These are phyloP conservation scores for Beris chalybata DNA, from an alignment of 2,888 invertebrate genomes.

Conservation along the genomic window DNA sequence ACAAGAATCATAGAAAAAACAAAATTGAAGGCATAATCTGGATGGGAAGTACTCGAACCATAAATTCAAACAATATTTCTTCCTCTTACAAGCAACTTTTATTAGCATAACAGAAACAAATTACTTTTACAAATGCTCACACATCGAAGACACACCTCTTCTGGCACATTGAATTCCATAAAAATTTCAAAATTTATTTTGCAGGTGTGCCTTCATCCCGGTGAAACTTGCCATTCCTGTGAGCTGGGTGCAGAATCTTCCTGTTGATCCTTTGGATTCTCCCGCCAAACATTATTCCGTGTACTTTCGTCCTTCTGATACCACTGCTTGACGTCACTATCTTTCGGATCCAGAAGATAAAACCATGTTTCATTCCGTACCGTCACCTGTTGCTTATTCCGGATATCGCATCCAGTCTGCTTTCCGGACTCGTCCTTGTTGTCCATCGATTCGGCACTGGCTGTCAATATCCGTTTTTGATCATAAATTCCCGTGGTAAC, in stretches of 20 bases:
- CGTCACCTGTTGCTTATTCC: slow-evolving; percentile 19
- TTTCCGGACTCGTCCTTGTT: background rate
- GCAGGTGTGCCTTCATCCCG: background rate
- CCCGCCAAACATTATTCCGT: slow-evolving; percentile 13
- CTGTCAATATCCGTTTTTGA: slow-evolving; percentile 17
- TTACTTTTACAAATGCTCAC: too few species aligned
- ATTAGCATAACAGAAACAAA: too few species aligned
- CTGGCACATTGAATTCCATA: too few species aligned
- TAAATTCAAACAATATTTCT: too few species aligned
- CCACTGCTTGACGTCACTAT: slow-evolving; percentile 6
- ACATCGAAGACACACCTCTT: too few species aligned
- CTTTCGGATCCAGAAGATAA: slow-evolving; percentile 18
- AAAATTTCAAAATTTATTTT: too few species aligned
- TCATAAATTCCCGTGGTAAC: slow-evolving; percentile 21
- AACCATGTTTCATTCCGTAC: slow-evolving; percentile 18
- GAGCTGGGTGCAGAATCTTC: background rate
- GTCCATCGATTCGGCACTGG: background rate
- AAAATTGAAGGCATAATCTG: too few species aligned
- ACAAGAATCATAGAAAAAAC: too few species aligned
- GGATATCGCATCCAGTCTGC: background rate
- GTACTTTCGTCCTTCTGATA: slow-evolving; percentile 9
- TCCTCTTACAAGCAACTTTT: too few species aligned
- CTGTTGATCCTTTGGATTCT: slow-evolving; percentile 3
- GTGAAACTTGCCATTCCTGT: background rate
- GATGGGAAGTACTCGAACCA: too few species aligned